Base-by-base conservation (phyloP, 1,140 invertebrate genomes). In the Micrasema minimum region DNA sequence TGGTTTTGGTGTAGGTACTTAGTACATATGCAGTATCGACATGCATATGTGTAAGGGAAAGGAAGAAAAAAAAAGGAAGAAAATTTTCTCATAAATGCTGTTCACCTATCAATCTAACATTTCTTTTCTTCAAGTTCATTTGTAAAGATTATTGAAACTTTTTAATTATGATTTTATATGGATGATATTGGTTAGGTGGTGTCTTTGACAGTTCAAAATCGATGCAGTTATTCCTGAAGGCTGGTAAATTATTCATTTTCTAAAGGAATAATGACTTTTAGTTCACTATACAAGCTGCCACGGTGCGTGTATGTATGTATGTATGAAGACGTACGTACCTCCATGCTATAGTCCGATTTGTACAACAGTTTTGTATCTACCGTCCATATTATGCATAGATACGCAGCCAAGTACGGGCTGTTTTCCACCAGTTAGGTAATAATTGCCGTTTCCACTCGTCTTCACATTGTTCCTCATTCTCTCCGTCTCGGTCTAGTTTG, bases 401-500 rank as follows among this genome's bases (percentile, higher is more conserved):
- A 48, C 20, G 0, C 50, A 22, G 20, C 6, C 23, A n/a, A 53
- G 20, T 26, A n/a, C n/a, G 18, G 35, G 23, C 62, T 37, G 43
- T 65, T 65, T 65, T 55, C 51, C 65, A 55, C 35, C 23, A 12
- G 65, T 41, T 67, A 45, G 57, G 38, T 62, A 62, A 62, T 62
- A 62, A 62, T 62, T 62, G 57, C 37, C 38, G 57, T 62, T 57
- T 43, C 57, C 37, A 51, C 35, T n/a, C n/a, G n/a, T n/a, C n/a
- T n/a, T n/a, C n/a, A n/a, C 65, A 50, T 37, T 16, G 23, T 64
- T 55, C 46, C 69, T 53, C 46, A n/a, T n/a, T 43, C 43, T 48
- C 45, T 53, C 23, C 51, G 72, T 74, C 69, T 71, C 72, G 72
- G 72, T 74, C 72, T 74, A 48, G 57, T 74, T 74, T 71, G n/a